Conservation (phyloP, 2,113 vertebrate species). For the Elgaria multicarinata region DNA sequence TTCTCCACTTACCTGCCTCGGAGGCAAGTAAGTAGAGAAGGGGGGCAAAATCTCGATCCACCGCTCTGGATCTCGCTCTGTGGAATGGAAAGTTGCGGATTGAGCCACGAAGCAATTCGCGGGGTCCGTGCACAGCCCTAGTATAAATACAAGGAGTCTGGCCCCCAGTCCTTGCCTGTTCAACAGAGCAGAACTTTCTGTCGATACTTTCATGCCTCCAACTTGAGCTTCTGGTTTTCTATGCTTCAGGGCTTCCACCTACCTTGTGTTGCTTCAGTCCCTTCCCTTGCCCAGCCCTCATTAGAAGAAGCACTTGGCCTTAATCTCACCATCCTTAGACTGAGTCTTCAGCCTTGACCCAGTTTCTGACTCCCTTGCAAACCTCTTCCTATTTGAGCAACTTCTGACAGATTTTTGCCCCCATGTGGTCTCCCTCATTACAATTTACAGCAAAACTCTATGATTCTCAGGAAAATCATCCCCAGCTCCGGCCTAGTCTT, state of each 20-base stretch:
- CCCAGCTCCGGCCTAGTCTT: neutral
- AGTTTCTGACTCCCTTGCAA: neutral
- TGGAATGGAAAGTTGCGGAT: too few relatives aligned
- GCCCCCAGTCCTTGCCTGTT: neutral
- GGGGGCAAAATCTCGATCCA: too few relatives aligned
- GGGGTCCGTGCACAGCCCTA: too few relatives aligned
- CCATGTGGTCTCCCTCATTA: neutral
- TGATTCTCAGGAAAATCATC: neutral
- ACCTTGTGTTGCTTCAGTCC: neutral
- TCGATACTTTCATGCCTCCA: neutral
- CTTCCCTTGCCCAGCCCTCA: neutral
- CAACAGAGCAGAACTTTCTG: neutral
- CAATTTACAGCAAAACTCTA: neutral
- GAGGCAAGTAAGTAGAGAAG: too few relatives aligned
- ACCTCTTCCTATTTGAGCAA: neutral
- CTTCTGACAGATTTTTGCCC: neutral
- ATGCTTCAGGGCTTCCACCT: neutral
- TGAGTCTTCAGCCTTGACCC: neutral
- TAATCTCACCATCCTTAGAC: neutral
- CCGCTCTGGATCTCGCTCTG: too few relatives aligned
- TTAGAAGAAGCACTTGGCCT: neutral
- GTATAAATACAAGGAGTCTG: neutral
- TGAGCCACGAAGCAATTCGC: too few relatives aligned
- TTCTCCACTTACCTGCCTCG: too few relatives aligned
- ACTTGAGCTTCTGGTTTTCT: neutral